Percentiles rank a stretch among this genome's conserved stretches.
Conservation (phyloP, 2,888 invertebrate genomes). For the Tortricodes alternella region DNA sequence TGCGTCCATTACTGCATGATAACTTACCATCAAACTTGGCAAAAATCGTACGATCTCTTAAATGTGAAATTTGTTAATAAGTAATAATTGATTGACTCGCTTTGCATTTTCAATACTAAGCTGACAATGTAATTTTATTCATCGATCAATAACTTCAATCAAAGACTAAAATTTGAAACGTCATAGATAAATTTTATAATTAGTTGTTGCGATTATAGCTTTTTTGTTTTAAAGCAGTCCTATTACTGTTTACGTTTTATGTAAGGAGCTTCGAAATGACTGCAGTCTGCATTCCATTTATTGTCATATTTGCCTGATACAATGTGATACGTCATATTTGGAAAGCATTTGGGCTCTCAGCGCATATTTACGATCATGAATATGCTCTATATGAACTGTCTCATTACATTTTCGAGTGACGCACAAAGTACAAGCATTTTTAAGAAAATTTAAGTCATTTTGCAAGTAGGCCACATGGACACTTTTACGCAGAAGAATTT, state of each 20-base stretch:
- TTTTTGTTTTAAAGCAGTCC: too few species aligned
- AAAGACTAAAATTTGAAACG: background rate
- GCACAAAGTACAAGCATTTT: too few species aligned
- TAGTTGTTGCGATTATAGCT: background rate
- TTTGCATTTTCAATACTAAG: background rate
- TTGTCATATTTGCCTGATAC: conserved; percentile 26
- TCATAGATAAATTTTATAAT: conserved; percentile 1
- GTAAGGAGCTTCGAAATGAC: conserved; percentile 2
- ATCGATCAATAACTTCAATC: background rate
- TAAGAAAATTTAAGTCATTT: too few species aligned
- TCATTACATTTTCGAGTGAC: background rate
- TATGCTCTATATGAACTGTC: conserved; percentile 15
- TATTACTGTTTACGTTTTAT: conserved; percentile 10
- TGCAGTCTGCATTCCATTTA: conserved; percentile 23
- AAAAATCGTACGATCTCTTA: too few species aligned
- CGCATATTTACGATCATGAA: conserved; percentile 19
- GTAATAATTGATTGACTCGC: too few species aligned
- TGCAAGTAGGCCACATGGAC: too few species aligned
- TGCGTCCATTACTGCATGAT: background rate
- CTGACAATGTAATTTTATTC: background rate
- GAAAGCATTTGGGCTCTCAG: conserved; percentile 16
- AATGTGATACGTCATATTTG: conserved; percentile 23
- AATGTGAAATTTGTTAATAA: too few species aligned
- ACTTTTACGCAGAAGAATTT: too few species aligned
- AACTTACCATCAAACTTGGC: too few species aligned